Percentiles rank a stretch among this genome's conserved stretches.
Evolutionary conservation across 2,888 invertebrate species (phyloP).

Genomic region (Parnassius smintheus): DNA sequence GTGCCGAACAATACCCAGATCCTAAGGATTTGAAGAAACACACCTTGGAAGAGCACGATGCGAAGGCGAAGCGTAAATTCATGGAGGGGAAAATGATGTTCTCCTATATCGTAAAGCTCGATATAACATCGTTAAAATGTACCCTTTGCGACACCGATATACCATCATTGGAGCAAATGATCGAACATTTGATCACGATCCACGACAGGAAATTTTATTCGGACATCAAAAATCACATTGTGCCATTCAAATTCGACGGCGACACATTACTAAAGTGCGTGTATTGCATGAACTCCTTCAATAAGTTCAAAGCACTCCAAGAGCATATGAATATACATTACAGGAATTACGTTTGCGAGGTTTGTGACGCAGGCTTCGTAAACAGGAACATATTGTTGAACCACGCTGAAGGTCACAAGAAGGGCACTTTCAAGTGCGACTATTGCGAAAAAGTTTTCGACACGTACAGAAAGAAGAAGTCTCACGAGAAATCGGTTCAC

Average conservation of each 20-base stretch:
- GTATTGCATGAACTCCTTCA: slow-evolving; percentile 34
- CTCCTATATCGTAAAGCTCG: slow-evolving; percentile 48
- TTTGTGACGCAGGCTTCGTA: slow-evolving; percentile 45
- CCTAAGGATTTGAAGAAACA: slow-evolving; percentile 49
- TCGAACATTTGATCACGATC: slow-evolving; percentile 29
- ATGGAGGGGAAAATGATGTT: slow-evolving; percentile 45
- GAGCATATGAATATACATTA: slow-evolving; percentile 54
- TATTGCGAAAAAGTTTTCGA: slow-evolving; percentile 59
- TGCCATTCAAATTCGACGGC: slow-evolving; percentile 48
- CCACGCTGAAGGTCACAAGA: slow-evolving; percentile 40
- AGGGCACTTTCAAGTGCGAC: slow-evolving; percentile 46
- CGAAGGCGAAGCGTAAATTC: slow-evolving; percentile 39
- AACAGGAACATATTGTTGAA: slow-evolving; percentile 34
- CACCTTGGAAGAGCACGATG: slow-evolving; percentile 39
- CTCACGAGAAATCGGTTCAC: slow-evolving; percentile 62
- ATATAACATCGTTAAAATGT: slow-evolving; percentile 44
- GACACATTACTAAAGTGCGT: slow-evolving; percentile 37
- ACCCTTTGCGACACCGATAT: slow-evolving; percentile 29
- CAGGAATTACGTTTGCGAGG: slow-evolving; percentile 45
- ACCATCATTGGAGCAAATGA: slow-evolving; percentile 30
- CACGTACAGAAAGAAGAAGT: slow-evolving; percentile 54
- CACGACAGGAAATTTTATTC: slow-evolving; percentile 38
- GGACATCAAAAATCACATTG: slow-evolving; percentile 43
- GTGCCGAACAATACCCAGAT: slow-evolving; percentile 38
- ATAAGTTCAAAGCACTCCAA: slow-evolving; percentile 35